A percentile compares a stretch with the other conserved stretches of the same genome.
Evolutionary conservation across 2,888 invertebrate species (phyloP).

Genomic region (Callyntrura sp.): DNA sequence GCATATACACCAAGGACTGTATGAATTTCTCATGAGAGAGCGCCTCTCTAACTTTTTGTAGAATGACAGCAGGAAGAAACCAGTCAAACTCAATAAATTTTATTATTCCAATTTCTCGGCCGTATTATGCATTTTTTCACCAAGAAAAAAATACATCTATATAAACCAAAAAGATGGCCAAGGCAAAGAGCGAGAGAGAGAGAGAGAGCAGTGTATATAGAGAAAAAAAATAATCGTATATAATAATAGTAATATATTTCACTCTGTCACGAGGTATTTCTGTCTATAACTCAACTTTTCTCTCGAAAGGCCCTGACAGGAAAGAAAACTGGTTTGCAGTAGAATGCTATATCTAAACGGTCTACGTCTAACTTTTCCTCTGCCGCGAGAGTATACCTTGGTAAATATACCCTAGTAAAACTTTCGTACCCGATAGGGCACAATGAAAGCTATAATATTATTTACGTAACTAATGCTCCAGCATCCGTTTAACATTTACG

Average conservation of each 20-base stretch:
- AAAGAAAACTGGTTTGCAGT: conserved; percentile 5
- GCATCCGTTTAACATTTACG: conserved; percentile 53
- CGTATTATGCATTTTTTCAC: conserved; percentile 1
- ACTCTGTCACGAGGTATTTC: too few relatives aligned
- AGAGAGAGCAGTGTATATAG: background rate
- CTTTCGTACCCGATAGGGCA: too few relatives aligned
- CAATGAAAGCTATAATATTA: conserved; percentile 23
- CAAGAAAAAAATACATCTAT: background rate
- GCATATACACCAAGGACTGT: too few relatives aligned
- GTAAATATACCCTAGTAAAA: too few relatives aligned
- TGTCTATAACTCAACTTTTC: background rate
- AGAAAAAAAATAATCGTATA: too few relatives aligned
- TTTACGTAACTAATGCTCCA: conserved; percentile 21
- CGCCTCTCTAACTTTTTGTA: too few relatives aligned
- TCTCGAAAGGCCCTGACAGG: background rate
- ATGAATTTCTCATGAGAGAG: too few relatives aligned
- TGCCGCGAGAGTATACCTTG: too few relatives aligned
- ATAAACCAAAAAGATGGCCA: background rate
- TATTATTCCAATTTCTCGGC: background rate
- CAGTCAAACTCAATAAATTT: conserved; percentile 6
- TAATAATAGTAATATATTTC: conserved; percentile 18
- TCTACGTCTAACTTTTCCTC: too few relatives aligned
- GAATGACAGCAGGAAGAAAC: background rate
- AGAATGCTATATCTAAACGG: too few relatives aligned
- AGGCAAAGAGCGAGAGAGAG: background rate